A percentile compares a stretch with the other conserved stretches of the same genome.
Evolutionary conservation across 2,888 invertebrate genomes (phyloP).

Genomic region (Neuroscelio doddi): DNA sequence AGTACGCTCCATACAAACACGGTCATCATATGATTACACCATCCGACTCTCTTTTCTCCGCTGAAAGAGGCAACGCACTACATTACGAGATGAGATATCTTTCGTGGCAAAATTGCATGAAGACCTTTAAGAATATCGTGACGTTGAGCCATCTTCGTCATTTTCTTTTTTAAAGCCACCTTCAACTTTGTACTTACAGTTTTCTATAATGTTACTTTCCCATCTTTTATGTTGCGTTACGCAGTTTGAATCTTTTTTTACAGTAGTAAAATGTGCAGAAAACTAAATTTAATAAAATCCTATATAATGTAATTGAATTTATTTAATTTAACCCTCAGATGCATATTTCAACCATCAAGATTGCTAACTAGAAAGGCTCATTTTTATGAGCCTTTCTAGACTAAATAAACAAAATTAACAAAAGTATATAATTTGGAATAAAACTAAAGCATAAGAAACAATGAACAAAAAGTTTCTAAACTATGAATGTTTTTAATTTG

Average conservation of each 20-base stretch:
- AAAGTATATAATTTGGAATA: too few species aligned
- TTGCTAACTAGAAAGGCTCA: too few species aligned
- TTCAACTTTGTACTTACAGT: conserved; percentile 18
- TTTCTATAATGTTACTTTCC: conserved; percentile 20
- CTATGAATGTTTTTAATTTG: too few species aligned
- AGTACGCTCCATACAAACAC: conserved; percentile 52
- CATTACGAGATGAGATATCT: conserved; percentile 66
- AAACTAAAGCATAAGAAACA: too few species aligned
- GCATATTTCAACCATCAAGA: too few species aligned
- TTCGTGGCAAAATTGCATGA: conserved; percentile 56
- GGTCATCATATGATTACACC: conserved; percentile 62
- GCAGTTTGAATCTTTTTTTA: not conserved
- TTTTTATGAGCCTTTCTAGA: too few species aligned
- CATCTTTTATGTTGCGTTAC: not conserved
- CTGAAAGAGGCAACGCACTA: conserved; percentile 51
- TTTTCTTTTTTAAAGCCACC: conserved; percentile 27
- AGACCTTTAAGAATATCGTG: conserved; percentile 57
- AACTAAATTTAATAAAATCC: too few species aligned
- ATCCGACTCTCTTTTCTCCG: conserved; percentile 44
- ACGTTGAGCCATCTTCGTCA: conserved; percentile 51
- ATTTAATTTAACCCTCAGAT: too few species aligned
- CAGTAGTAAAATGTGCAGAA: not conserved
- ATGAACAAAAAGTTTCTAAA: too few species aligned
- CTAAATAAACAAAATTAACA: too few species aligned
- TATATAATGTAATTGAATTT: too few species aligned